These are phyloP conservation scores for Cybosia mesomella DNA, from an alignment of 2,888 invertebrate species.

Conservation along the genomic window DNA sequence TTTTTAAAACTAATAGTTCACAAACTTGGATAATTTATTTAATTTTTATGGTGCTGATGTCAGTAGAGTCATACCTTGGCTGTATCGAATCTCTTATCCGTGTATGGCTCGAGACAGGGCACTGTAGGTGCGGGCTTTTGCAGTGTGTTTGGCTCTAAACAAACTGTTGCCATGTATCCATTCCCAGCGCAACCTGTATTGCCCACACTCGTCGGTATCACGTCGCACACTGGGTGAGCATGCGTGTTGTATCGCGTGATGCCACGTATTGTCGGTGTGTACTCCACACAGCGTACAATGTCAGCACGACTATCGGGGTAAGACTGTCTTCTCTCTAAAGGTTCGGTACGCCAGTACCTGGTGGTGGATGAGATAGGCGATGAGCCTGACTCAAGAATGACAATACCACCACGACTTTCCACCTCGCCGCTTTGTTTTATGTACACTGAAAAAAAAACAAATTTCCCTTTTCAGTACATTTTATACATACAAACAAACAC, in stretches of 20 bases:
- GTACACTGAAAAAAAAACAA: constrained; percentile 63
- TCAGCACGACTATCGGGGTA: constrained; percentile 79
- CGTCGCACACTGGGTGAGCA: constrained; percentile 71
- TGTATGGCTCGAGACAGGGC: constrained; percentile 61
- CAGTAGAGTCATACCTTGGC: constrained; percentile 52
- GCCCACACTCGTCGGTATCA: constrained; percentile 63
- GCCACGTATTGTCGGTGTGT: constrained; percentile 69
- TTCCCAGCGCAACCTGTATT: constrained; percentile 50
- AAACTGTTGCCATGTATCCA: constrained; percentile 79
- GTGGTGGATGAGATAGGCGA: constrained; percentile 72
- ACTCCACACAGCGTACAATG: constrained; percentile 82
- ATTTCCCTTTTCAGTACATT: background rate
- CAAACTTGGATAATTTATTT: background rate
- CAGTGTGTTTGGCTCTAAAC: constrained; percentile 84
- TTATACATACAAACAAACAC: background rate
- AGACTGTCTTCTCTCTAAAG: constrained; percentile 71
- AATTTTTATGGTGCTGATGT: background rate
- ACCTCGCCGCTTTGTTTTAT: constrained; percentile 89
- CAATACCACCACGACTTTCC: constrained; percentile 87
- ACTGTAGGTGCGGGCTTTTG: constrained; percentile 59
- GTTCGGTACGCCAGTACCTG: constrained; percentile 77
- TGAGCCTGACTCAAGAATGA: constrained; percentile 68
- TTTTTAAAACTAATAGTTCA: background rate
- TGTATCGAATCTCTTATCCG: constrained; percentile 67
- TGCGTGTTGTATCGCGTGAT: constrained; percentile 63